phyloP scores from a whole-genome alignment of 2,113 vertebrate species.

The Oreochromis tanganicae region DNA sequence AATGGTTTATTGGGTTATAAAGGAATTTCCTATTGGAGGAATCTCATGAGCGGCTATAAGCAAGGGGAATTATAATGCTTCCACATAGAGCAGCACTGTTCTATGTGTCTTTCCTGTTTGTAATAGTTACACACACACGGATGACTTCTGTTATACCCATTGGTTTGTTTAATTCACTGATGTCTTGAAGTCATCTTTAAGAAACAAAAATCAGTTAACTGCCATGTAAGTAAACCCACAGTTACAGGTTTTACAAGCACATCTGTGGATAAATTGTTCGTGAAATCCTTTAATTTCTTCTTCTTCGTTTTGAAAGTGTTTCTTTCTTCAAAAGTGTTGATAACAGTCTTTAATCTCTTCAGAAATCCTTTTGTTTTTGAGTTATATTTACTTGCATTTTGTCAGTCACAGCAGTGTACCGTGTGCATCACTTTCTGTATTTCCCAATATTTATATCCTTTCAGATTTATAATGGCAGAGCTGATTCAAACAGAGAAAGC shows the following conservation, averaged over 20 bases:
- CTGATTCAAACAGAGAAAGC: constrained; percentile 98
- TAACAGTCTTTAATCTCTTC: neutral
- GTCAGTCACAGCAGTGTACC: neutral
- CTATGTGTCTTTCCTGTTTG: neutral
- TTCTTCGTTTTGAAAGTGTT: neutral
- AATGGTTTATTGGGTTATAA: neutral
- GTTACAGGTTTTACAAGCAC: neutral
- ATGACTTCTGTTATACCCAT: neutral
- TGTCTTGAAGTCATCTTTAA: neutral
- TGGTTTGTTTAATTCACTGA: neutral
- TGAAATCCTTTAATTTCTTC: neutral
- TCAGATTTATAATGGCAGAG: constrained; percentile 98
- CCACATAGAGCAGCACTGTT: neutral
- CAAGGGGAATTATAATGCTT: neutral
- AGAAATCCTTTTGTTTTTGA: neutral
- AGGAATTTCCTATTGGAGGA: neutral
- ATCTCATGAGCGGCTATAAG: neutral
- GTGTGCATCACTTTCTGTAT: neutral
- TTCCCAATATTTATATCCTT: neutral
- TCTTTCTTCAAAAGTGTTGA: neutral
- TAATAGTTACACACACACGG: neutral
- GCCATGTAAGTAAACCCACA: too few relatives aligned
- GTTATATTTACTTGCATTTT: neutral
- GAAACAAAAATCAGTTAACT: neutral
- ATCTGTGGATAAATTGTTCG: neutral